Base-by-base conservation (phyloP, 2,113 vertebrate genomes). In the Excalfactoria chinensis region DNA sequence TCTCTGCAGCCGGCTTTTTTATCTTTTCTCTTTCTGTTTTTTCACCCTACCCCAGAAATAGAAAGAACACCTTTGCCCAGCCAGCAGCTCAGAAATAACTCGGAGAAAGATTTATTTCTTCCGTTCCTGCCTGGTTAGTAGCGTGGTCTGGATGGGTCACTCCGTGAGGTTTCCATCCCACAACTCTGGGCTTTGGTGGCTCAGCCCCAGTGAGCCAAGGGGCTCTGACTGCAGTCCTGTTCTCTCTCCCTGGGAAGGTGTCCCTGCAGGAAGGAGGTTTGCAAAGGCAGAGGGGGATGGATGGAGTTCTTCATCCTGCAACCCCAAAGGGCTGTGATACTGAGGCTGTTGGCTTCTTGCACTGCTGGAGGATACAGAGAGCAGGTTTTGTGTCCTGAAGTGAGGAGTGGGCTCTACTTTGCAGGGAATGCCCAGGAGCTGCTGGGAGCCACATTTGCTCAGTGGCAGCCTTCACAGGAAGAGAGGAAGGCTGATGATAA, bases 1-100 rank as follows among this genome's bases (percentile, higher is more conserved):
- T 10, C 26, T 77, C 37, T 88, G 69, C 69, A 77, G 25, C 21
- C 64, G 63, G 44, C 21, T 78, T 94, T 87, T 87, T 69, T 43
- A 21, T 13, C 8, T 22, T 13, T n/a, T 37, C 15, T 25, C 15
- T 25, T 30, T 30, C 43, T 60, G 48, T 20, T 44, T 8, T 40
- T 14, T 4, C 19, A 46, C 19, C 67, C 7, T 78, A 37, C 4
- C 11, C 44, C 18, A 43, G 48, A 89, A 87, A 80, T 68, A 16
- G 16, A 84, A 78, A 71, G 17, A 7, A 40, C 56, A 60, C 22
- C 81, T 91, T 73, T 83, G 34, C 63, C n/a, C 28, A 75, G 80
- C 43, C 84, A 91, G 78, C 35, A 53, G 9, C 82, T 79, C 71
- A 11, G 7, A 60, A 75, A 11, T 7, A 6, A 82, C 9, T 66